Percentiles rank a stretch among this genome's conserved stretches.
These are phyloP conservation scores for Aplochiton taeniatus DNA, from an alignment of 2,797 vertebrate species.

Conservation along the genomic window DNA sequence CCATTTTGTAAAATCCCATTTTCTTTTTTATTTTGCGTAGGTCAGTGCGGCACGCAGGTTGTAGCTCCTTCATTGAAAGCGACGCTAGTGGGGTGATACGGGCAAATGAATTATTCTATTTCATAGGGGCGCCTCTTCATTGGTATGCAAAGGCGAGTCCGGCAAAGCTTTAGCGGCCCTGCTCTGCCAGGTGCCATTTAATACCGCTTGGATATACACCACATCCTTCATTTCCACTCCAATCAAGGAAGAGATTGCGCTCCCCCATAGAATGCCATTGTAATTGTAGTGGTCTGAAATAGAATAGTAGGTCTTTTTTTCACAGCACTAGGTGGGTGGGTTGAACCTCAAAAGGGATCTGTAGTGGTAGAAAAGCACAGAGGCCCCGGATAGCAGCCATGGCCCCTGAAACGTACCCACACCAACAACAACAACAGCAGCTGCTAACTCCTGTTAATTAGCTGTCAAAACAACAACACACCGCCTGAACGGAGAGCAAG, in stretches of 20 bases:
- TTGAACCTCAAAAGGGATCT: constrained; percentile 41
- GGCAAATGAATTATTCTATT: constrained; percentile 58
- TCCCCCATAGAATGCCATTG: constrained; percentile 33
- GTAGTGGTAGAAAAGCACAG: background rate
- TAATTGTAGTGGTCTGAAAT: constrained; percentile 38
- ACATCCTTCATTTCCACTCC: constrained; percentile 64
- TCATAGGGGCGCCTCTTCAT: constrained; percentile 43
- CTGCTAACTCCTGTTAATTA: no score
- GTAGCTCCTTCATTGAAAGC: constrained; percentile 19
- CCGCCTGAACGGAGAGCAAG: no score
- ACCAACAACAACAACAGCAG: no score
- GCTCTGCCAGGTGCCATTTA: constrained; percentile 60
- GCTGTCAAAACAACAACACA: no score
- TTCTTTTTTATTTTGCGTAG: constrained; percentile 11
- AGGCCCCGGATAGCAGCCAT: constrained; percentile 46
- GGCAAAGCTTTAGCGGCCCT: constrained; percentile 42
- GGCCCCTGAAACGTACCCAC: background rate
- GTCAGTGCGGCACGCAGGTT: constrained; percentile 10
- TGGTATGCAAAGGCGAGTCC: constrained; percentile 58
- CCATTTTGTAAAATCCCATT: constrained; percentile 26
- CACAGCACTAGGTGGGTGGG: constrained; percentile 16
- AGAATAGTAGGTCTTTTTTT: constrained; percentile 34
- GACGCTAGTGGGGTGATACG: constrained; percentile 21
- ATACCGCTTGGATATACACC: constrained; percentile 60
- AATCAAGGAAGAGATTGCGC: constrained; percentile 52